A percentile compares a stretch with the other conserved stretches of the same genome.
Conservation (phyloP, 2,797 vertebrate species). For the Manis javanica region DNA sequence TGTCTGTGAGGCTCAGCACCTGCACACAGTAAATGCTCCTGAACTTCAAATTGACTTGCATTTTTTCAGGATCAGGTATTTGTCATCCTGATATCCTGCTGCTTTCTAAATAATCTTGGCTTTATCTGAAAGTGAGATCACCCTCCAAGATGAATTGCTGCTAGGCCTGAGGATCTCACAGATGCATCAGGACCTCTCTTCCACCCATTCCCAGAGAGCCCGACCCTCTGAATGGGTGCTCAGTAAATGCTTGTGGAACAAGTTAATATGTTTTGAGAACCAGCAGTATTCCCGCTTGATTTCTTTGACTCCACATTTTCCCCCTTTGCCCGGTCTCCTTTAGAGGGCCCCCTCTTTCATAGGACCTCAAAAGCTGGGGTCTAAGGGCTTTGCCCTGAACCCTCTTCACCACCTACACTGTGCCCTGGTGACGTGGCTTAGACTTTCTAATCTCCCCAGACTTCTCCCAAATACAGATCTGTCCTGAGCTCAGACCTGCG, state of each 20-base stretch:
- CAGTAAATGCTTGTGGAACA: background rate
- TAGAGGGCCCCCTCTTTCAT: accelerated
- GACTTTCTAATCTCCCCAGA: background rate
- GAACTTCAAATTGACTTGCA: accelerated
- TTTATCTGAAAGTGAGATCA: background rate
- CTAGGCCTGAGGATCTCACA: background rate
- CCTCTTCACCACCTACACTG: background rate
- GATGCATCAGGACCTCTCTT: background rate
- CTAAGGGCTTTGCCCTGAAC: background rate
- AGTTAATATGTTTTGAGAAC: background rate
- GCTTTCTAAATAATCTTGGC: background rate
- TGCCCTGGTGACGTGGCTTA: background rate
- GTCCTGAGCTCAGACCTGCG: background rate
- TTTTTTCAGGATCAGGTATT: background rate
- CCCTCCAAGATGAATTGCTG: background rate
- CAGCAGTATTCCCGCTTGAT: background rate
- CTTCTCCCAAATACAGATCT: background rate
- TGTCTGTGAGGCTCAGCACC: no score
- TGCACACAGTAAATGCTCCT: no score
- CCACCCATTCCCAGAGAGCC: background rate
- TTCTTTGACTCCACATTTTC: background rate
- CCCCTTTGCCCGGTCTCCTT: no score
- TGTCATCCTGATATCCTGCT: no score
- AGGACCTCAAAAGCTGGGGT: background rate
- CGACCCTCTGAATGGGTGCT: accelerated